Evolutionary conservation across 2,888 invertebrate genomes (phyloP), one percentile per base, ranked within the genome.

Genomic region (Nomada flava): DNA sequence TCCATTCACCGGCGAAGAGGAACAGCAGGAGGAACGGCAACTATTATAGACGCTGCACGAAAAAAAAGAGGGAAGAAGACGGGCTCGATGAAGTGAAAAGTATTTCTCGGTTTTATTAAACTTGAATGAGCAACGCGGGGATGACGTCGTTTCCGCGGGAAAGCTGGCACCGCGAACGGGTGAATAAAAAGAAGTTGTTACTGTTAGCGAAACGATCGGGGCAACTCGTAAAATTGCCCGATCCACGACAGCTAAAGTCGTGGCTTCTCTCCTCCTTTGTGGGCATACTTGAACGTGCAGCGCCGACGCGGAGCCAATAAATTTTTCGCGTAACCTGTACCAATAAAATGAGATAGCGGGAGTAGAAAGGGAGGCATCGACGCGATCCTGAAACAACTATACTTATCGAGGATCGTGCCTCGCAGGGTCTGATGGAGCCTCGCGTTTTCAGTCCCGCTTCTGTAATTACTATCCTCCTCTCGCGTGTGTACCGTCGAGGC

Each of bases 351-450:
- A 91, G 90, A 93, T 92, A 92, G 92, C 91, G 91, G 90, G 92
- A 91, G 92, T 92, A 71, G 50, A 89, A 82, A 89, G 57, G 89
- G 91, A 90, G 90, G 91, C 90, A 91, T 91, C 91, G 92, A 90
- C 91, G 91, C 91, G 91, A 92, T 91, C 89, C 90, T 90, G 92
- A 91, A 93, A 93, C 93, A 92, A 93, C 93, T 93, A 93, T 93
- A 93, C 93, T 93, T 93, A 93, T 92, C 92, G 91, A 88, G 88
- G 91, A 93, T 93, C 93, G 92, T 93, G 93, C 93, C 93, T 93
- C 88, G 92, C 90, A 93, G 93, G 91, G 90, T 91, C 91, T 90
- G 91, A 89, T 89, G 89, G 87, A 85, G 79, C 82, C 86, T 88
- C 88, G 86, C 87, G 87, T 88, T 89, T 90, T 89, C 89, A 90